Evolutionary conservation across 2,113 vertebrate species (phyloP).

Genomic region (Trachemys scripta): DNA sequence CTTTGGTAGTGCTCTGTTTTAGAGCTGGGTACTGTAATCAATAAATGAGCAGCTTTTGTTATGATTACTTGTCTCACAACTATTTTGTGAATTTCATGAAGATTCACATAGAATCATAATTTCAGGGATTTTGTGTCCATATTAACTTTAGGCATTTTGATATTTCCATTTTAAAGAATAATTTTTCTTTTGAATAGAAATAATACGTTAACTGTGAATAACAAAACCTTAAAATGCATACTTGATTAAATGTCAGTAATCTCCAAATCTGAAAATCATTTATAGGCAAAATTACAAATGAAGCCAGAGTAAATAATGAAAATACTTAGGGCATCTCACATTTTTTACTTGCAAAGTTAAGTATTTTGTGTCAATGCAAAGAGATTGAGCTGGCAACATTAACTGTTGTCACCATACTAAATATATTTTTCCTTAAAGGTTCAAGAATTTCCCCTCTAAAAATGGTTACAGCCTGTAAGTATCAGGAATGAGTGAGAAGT

Average conservation of each 20-base stretch:
- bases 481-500: not conserved
- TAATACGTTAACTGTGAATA: not conserved
- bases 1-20: not conserved
- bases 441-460: not conserved
- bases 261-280: not conserved
- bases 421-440: not conserved
- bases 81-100: not conserved
- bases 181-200: not conserved
- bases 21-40: not conserved
- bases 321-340: not conserved
- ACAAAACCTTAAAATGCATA: not conserved
- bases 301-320: not conserved
- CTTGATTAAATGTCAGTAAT: not conserved
- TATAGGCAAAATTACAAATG: fast-evolving
- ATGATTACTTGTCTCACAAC: not conserved
- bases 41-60: not conserved
- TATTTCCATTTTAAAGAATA: not conserved
- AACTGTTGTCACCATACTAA: not conserved
- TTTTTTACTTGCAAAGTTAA: not conserved
- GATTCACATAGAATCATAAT: not conserved
- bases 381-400: not conserved
- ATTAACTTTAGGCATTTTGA: not conserved
- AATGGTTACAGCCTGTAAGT: not conserved
- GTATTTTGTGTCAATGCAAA: not conserved
- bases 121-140: not conserved